Evolutionary conservation across 2,888 invertebrate species (phyloP).

Genomic region (Nomada hirtipes): DNA sequence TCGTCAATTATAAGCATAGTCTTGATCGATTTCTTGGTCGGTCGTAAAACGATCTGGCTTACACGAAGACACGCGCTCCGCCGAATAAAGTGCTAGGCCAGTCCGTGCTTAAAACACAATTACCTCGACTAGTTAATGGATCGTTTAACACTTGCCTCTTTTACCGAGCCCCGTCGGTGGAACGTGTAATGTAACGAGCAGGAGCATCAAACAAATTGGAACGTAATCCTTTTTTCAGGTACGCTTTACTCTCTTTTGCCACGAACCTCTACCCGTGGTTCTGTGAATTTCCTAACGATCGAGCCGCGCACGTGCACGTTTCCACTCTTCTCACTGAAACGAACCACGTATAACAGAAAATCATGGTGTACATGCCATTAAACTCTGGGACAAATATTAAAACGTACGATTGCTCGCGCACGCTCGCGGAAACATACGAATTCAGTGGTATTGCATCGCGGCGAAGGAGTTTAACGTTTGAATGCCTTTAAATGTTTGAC

Average conservation of each 20-base stretch:
- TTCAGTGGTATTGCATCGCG: no score
- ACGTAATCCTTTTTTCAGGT: slow-evolving; percentile 53
- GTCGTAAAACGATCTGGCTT: slow-evolving; percentile 36
- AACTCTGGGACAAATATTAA: slow-evolving; percentile 56
- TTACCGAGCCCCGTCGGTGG: slow-evolving; percentile 7
- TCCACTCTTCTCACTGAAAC: background rate
- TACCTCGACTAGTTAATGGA: slow-evolving; percentile 56
- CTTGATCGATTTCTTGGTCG: slow-evolving; percentile 20
- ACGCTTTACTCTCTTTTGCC: slow-evolving; percentile 1
- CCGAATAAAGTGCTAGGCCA: slow-evolving; percentile 37
- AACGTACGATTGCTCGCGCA: slow-evolving; percentile 43
- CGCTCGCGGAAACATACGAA: background rate
- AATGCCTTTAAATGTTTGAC: slow-evolving; percentile 45
- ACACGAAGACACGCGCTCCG: slow-evolving; percentile 28
- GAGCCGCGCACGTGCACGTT: background rate
- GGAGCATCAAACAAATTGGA: slow-evolving; percentile 53
- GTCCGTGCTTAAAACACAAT: slow-evolving; percentile 55
- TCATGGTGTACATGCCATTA: slow-evolving; percentile 52
- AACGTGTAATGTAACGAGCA: slow-evolving; percentile 47
- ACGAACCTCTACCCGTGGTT: background rate
- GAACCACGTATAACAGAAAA: slow-evolving; percentile 43
- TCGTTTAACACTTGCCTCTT: slow-evolving; percentile 55
- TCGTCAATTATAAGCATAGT: no score
- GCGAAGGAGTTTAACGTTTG: slow-evolving; percentile 2
- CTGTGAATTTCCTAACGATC: slow-evolving; percentile 39